Evolutionary conservation across 1,140 invertebrate genomes (phyloP).

Genomic region (Drosophila fuyamai): DNA sequence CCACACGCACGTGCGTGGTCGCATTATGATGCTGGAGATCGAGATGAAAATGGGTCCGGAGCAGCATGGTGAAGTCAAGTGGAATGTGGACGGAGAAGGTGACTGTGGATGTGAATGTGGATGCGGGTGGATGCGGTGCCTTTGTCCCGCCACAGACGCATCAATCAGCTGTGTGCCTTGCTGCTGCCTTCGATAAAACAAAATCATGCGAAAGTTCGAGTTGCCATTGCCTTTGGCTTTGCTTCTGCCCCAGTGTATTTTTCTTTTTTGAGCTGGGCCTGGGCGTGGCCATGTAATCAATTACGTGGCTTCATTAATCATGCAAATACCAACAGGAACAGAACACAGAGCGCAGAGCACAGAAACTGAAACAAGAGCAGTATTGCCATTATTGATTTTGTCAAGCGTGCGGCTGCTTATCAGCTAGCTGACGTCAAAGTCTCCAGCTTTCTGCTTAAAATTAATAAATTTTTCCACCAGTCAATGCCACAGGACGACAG

Average conservation of each 20-base stretch:
- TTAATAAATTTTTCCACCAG: conserved; percentile 60
- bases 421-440: conserved; percentile 61
- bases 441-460: conserved; percentile 50
- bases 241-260: conserved; percentile 7
- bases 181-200: conserved; percentile 55
- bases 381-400: conserved; percentile 71
- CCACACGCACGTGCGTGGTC: conserved; percentile 53
- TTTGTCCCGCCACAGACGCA: conserved; percentile 56
- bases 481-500: conserved; percentile 25
- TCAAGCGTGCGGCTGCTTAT: conserved; percentile 55
- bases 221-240: conserved; percentile 14
- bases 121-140: conserved; percentile 20
- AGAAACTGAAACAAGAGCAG: conserved; percentile 31
- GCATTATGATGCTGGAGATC: conserved; percentile 44
- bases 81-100: not conserved
- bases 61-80: not conserved
- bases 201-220: conserved; percentile 46
- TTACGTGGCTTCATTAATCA: conserved; percentile 80
- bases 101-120: not conserved
- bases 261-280: conserved; percentile 9
- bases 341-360: conserved; percentile 18
- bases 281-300: conserved; percentile 75
- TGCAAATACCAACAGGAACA: conserved; percentile 68
- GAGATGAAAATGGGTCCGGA: conserved; percentile 11
- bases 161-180: conserved; percentile 70